phyloP scores from a whole-genome alignment of 1,140 invertebrate genomes.

The Prorops nasuta region DNA sequence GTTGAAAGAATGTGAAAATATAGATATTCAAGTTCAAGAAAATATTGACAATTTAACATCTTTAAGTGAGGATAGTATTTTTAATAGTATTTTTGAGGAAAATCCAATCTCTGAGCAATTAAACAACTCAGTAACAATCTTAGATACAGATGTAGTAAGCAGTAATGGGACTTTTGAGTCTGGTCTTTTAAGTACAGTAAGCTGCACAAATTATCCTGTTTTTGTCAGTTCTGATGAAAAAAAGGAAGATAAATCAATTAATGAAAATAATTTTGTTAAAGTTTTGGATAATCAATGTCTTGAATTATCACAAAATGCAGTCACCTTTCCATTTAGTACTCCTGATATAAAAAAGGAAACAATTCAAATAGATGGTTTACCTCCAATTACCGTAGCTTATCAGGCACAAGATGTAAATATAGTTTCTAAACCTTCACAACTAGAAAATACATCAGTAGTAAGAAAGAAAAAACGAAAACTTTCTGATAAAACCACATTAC shows the following conservation, averaged over 20 bases:
- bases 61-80: neutral
- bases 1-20: too few species aligned
- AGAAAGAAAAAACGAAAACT: neutral
- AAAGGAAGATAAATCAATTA: neutral
- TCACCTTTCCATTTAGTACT: too few species aligned
- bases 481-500: too few species aligned
- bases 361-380: constrained; percentile 18
- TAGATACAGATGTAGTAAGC: neutral
- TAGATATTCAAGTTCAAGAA: too few species aligned
- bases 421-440: neutral
- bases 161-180: neutral
- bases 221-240: neutral
- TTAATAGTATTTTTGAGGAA: neutral
- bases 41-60: too few species aligned
- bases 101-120: too few species aligned
- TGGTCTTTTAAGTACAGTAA: neutral
- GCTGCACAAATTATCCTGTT: neutral
- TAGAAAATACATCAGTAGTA: neutral
- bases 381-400: constrained; percentile 15
- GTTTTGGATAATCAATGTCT: too few species aligned
- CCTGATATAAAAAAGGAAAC: constrained; percentile 4
- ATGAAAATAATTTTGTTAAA: neutral
- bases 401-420: neutral
- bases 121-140: too few species aligned
- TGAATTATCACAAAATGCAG: too few species aligned